Percentiles rank a stretch among this genome's conserved stretches.
Evolutionary conservation across 2,113 vertebrate genomes (phyloP).

Genomic region (Nymphicus hollandicus): DNA sequence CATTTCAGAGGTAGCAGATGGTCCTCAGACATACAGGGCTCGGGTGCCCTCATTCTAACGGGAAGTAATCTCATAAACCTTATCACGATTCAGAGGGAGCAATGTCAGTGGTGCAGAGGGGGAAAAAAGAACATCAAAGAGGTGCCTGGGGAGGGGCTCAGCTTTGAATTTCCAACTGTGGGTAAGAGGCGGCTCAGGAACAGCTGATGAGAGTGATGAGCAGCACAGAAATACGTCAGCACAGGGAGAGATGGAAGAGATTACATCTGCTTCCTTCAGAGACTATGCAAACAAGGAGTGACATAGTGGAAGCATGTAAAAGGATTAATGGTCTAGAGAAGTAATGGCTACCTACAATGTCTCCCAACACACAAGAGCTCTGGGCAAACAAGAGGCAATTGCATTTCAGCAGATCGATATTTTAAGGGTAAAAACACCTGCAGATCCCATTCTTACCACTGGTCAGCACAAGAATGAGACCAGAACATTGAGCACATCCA

Average conservation of each 20-base stretch:
- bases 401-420: not conserved
- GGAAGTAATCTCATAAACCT: slow-evolving; percentile 9
- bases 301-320: not conserved
- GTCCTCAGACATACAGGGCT: not conserved
- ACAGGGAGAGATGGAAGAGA: not conserved
- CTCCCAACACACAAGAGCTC: not conserved
- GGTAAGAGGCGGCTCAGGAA: not conserved
- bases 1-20: not conserved
- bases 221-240: slow-evolving; percentile 11
- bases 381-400: not conserved
- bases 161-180: slow-evolving; percentile 47
- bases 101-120: not conserved
- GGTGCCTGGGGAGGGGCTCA: not conserved
- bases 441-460: not conserved
- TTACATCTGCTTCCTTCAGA: slow-evolving; percentile 29
- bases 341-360: not conserved
- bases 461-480: not conserved
- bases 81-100: not conserved
- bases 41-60: not conserved
- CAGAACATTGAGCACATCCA: not conserved
- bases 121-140: slow-evolving; percentile 26
- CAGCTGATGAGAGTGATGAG: slow-evolving; percentile 47
- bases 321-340: not conserved
- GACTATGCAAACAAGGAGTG: slow-evolving; percentile 10
- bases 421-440: not conserved